Base-by-base conservation (phyloP, 2,888 invertebrate species). In the Ochropacha duplaris region DNA sequence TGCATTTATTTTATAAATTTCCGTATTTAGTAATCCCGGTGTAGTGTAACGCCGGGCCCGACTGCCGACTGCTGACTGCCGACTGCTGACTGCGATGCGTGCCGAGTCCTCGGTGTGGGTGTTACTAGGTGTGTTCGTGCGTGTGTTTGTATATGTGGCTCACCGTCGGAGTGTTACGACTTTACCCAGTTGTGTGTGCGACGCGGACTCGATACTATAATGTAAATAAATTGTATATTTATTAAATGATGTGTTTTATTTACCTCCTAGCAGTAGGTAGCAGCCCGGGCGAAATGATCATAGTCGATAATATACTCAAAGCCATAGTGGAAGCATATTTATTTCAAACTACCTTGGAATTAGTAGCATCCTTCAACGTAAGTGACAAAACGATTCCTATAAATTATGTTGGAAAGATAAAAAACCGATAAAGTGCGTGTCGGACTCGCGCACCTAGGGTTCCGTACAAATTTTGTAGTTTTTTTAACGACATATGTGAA, bases 161-260 rank as follows among this genome's bases (percentile, higher is more conserved):
- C 8, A 11, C 1, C 39, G 2, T 19, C 16, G 2, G 39, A 19
- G 19, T 44, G 39, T 44, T 44, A 6, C n/a, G 14, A n/a, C 5
- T 70, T 69, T 73, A 60, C 69, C 50, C 68, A 64, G 59, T 62
- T 50, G 51, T 55, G 55, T 44, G 57, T 56, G 62, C 59, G 69
- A 63, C 19, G 64, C 62, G 58, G 65, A 56, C 54, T 61, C 60
- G 60, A 44, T 44, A 44, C 16, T 44, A 51, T 69, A 72, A 64
- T 79, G 79, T 79, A 79, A 79, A 79, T 79, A 79, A 77, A 78
- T 72, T 69, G 69, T 74, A 71, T 74, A 44, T 44, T 77, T 77
- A 74, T 71, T 67, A 58, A n/a, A n/a, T n/a, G n/a, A n/a, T n/a
- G n/a, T 9, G 1, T 31, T 31, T 12, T 31, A 2, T 31, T n/a